Evolutionary conservation across 2,888 invertebrate genomes (phyloP).

Genomic region (Caenorhabditis panamensis): DNA sequence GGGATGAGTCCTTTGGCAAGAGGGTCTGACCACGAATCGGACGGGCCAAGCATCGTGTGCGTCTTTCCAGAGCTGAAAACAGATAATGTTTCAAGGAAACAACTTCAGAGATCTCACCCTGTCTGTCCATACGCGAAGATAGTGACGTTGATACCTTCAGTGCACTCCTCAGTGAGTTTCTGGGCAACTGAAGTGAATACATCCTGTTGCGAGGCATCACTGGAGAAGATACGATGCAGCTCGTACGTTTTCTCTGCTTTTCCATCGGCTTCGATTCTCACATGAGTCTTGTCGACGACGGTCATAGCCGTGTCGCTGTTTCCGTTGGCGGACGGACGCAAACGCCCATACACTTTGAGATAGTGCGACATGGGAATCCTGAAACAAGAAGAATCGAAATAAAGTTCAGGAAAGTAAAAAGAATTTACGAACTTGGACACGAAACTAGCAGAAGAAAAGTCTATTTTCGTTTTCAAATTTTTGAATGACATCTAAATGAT

Average conservation of each 20-base stretch:
- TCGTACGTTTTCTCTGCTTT: conserved; percentile 40
- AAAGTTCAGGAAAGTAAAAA: not conserved
- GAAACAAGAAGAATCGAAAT: not conserved
- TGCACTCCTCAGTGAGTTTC: conserved; percentile 82
- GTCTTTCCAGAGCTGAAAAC: conserved; percentile 82
- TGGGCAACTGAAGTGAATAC: conserved; percentile 81
- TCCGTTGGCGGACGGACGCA: conserved; percentile 42
- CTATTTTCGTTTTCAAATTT: no score
- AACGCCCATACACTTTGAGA: conserved; percentile 41
- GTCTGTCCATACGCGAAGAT: conserved; percentile 83
- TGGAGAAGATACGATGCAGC: conserved; percentile 39
- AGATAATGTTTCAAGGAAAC: not conserved
- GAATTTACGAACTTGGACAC: no score
- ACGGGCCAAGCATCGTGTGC: conserved; percentile 82
- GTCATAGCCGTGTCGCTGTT: conserved; percentile 6
- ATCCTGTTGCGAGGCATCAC: conserved; percentile 42
- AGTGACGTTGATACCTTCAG: conserved; percentile 82
- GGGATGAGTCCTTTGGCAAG: conserved; percentile 82
- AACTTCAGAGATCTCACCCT: conserved; percentile 57
- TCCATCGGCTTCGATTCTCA: conserved; percentile 19
- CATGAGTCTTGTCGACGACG: conserved; percentile 9
- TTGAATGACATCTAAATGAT: no score
- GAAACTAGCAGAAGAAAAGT: no score
- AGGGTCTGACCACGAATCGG: conserved; percentile 73
- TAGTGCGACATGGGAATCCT: conserved; percentile 27